phyloP scores from a whole-genome alignment of 2,113 vertebrate species.

The Puffinus mauretanicus region DNA sequence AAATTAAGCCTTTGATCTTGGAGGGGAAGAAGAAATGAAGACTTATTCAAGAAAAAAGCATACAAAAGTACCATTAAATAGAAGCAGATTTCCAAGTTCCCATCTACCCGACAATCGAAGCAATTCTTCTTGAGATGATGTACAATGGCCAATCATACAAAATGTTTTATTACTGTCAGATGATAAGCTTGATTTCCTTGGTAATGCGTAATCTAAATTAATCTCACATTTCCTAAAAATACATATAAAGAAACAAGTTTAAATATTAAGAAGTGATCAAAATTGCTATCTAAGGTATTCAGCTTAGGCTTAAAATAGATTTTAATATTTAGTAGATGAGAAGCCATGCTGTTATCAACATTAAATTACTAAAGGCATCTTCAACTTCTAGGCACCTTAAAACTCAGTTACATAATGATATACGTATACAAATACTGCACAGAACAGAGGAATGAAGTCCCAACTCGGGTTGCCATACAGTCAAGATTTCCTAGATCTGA shows the following conservation, averaged over 20 bases:
- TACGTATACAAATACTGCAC: not conserved
- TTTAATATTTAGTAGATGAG: not conserved
- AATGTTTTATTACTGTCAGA: conserved; percentile 96
- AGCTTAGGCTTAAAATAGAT: not conserved
- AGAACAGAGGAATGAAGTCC: not conserved
- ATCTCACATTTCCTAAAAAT: conserved; percentile 86
- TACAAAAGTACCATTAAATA: conserved; percentile 83
- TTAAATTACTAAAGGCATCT: not conserved
- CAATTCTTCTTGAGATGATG: conserved; percentile 78
- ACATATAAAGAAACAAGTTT: conserved; percentile 21
- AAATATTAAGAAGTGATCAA: not conserved
- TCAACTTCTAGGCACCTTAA: not conserved
- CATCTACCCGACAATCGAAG: conserved; percentile 77
- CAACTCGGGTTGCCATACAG: not conserved
- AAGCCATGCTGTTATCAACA: not conserved
- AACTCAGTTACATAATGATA: not conserved
- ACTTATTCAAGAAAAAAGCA: not conserved
- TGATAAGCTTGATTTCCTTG: conserved; percentile 90
- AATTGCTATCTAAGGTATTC: not conserved
- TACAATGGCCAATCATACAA: conserved; percentile 91
- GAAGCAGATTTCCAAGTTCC: conserved; percentile 88
- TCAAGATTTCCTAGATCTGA: not conserved
- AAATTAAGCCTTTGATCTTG: not conserved
- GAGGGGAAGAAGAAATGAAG: not conserved
- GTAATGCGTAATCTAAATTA: conserved; percentile 88